A percentile compares a stretch with the other conserved stretches of the same genome.
Conservation (phyloP, 2,888 invertebrate species). For the Penaeus monodon region DNA sequence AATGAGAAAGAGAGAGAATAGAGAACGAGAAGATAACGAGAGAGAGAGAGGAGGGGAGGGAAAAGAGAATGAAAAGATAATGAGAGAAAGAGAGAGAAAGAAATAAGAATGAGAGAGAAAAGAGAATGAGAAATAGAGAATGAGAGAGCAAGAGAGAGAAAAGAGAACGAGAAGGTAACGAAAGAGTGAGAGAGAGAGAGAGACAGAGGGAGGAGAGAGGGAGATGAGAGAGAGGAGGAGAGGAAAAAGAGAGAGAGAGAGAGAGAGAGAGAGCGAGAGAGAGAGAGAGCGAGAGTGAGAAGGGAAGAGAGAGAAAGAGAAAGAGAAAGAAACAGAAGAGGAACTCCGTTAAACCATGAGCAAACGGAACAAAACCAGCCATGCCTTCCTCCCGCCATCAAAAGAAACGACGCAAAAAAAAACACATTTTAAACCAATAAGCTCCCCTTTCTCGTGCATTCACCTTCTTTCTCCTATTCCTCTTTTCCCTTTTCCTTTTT, state of each 20-base stretch:
- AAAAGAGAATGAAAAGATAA: too few relatives aligned
- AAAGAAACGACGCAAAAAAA: background rate
- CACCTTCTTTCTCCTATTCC: background rate
- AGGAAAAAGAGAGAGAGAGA: background rate
- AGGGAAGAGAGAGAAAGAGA: background rate
- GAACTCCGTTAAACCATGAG: too few relatives aligned
- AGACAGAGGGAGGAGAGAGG: background rate
- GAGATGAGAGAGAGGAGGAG: background rate
- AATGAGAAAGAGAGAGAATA: too few relatives aligned
- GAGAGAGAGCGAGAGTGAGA: background rate
- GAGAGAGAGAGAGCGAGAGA: background rate
- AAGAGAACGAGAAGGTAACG: background rate
- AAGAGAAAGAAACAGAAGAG: too few relatives aligned
- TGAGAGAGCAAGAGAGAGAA: background rate
- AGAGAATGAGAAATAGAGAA: background rate
- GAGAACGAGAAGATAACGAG: too few relatives aligned
- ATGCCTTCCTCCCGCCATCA: too few relatives aligned
- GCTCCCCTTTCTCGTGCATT: background rate
- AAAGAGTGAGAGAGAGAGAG: background rate
- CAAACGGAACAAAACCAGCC: too few relatives aligned
- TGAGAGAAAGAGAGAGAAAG: too few relatives aligned
- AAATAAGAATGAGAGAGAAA: too few relatives aligned
- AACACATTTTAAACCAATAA: background rate
- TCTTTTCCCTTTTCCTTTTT: background rate
- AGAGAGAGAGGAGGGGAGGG: too few relatives aligned